Evolutionary conservation across 2,888 invertebrate genomes (phyloP).

Genomic region (Cyclophora albipunctata): DNA sequence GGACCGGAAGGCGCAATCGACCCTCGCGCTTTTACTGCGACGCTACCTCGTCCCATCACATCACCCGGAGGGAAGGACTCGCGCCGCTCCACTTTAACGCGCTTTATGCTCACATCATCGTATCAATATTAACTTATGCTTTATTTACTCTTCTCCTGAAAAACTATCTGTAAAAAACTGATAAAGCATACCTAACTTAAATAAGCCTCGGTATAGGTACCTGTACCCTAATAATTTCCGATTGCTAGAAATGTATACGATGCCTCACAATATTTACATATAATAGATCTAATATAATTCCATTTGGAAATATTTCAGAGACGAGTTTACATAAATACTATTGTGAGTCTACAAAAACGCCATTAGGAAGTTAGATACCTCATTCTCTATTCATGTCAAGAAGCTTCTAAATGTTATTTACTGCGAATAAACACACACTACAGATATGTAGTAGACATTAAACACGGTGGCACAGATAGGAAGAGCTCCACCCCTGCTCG

Average conservation of each 20-base stretch:
- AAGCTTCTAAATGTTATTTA: constrained; percentile 25
- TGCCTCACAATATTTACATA: no score
- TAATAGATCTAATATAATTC: no score
- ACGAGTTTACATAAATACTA: not conserved
- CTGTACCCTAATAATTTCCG: no score
- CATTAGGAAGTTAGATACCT: constrained; percentile 17
- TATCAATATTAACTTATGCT: no score
- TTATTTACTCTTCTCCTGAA: no score
- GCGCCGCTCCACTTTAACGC: constrained; percentile 8
- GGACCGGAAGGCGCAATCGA: constrained; percentile 64
- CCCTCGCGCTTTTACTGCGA: constrained; percentile 35
- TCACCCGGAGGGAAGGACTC: constrained; percentile 14
- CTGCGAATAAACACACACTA: constrained; percentile 34
- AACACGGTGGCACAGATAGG: constrained; percentile 37
- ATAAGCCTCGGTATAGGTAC: no score
- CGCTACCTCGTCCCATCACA: constrained; percentile 17
- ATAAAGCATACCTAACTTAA: no score
- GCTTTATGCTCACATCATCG: no score
- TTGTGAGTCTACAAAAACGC: constrained; percentile 5
- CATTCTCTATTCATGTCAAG: constrained; percentile 21
- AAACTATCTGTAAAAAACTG: no score
- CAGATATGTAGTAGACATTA: constrained; percentile 28
- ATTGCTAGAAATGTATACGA: no score
- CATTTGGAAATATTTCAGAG: no score
- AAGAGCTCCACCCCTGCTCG: constrained; percentile 48